Percentiles rank a stretch among this genome's conserved stretches.
Conservation (phyloP, 2,888 invertebrate species). For the Liposcelis brunnea region DNA sequence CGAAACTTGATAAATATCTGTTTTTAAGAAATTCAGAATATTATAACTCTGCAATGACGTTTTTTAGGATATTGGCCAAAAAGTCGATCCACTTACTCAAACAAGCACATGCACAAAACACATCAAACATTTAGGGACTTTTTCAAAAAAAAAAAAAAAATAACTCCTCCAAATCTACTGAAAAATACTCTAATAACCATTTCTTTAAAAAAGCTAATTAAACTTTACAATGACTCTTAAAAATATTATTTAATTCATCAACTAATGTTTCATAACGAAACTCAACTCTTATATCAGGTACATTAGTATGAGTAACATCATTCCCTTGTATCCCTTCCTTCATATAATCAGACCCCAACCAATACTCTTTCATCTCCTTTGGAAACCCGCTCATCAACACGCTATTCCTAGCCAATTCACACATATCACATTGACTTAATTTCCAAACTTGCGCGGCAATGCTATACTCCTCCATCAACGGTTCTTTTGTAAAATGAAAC, state of each 20-base stretch:
- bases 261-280: constrained; percentile 38
- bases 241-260: constrained; percentile 27
- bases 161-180: too few relatives aligned
- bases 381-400: constrained; percentile 42
- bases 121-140: too few relatives aligned
- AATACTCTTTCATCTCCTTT: constrained; percentile 39
- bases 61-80: too few relatives aligned
- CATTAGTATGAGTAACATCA: constrained; percentile 40
- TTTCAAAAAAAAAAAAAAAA: too few relatives aligned
- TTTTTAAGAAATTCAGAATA: too few relatives aligned
- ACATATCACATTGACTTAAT: constrained; percentile 41
- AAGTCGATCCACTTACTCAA: too few relatives aligned
- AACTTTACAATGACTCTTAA: not conserved
- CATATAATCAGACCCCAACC: constrained; percentile 40
- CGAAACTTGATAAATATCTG: too few relatives aligned
- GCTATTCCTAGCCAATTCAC: constrained; percentile 40
- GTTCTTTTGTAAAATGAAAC: constrained; percentile 48
- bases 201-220: too few relatives aligned
- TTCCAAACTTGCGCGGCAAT: constrained; percentile 49
- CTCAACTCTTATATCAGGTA: constrained; percentile 41
- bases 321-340: constrained; percentile 41
- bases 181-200: too few relatives aligned
- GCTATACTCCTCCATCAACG: constrained; percentile 46
- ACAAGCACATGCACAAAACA: too few relatives aligned
- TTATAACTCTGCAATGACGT: too few relatives aligned